phyloP scores from a whole-genome alignment of 1,140 invertebrate species.

The Ceratoteleas bidentatus region DNA sequence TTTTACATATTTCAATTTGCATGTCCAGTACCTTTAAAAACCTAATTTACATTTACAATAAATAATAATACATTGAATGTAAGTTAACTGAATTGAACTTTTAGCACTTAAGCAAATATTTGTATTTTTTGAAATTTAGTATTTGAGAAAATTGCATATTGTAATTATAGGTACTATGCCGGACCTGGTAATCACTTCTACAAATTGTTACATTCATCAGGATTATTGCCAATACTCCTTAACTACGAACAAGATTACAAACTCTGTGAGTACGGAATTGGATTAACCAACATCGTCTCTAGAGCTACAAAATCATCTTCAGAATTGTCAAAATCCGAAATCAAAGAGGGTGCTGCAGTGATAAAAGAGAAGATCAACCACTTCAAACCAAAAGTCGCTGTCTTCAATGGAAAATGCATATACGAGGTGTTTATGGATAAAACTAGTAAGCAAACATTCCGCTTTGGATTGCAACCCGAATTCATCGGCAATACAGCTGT shows the following conservation, averaged over 20 bases:
- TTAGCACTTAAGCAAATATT: not conserved
- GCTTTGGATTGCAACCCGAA: constrained; percentile 76
- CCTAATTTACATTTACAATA: no score
- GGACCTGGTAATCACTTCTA: constrained; percentile 80
- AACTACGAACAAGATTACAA: constrained; percentile 75
- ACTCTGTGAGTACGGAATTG: constrained; percentile 73
- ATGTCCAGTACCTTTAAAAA: not conserved
- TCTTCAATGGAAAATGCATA: constrained; percentile 80
- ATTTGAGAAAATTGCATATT: no score
- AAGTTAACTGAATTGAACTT: no score
- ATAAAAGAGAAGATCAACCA: constrained; percentile 73
- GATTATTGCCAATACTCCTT: constrained; percentile 68
- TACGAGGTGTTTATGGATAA: constrained; percentile 75
- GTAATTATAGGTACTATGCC: constrained; percentile 75
- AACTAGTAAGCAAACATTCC: constrained; percentile 64
- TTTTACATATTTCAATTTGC: not conserved
- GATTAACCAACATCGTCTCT: constrained; percentile 77
- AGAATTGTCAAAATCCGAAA: constrained; percentile 74
- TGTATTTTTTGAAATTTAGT: not conserved
- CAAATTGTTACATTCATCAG: constrained; percentile 75
- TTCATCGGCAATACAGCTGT: constrained; percentile 71
- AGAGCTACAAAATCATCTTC: constrained; percentile 77
- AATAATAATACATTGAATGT: no score
- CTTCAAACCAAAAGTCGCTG: constrained; percentile 76
- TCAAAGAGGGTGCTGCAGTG: constrained; percentile 73